Percentiles rank a stretch among this genome's conserved stretches.
phyloP scores from a whole-genome alignment of 2,888 invertebrate genomes.

The Himalopsyche kuldschensis region DNA sequence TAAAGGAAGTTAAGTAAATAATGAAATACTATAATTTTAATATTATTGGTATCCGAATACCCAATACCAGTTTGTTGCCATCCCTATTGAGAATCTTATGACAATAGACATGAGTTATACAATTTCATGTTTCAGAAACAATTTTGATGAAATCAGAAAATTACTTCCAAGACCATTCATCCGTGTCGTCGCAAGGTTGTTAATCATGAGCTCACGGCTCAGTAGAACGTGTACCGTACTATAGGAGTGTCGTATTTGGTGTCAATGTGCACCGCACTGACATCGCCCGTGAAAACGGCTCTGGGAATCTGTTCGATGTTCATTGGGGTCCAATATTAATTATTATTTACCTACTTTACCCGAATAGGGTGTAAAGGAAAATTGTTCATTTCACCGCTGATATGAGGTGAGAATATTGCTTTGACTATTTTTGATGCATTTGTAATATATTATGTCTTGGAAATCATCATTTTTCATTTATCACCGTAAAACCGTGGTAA shows the following conservation, averaged over 20 bases:
- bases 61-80: no score
- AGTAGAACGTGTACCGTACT: background rate
- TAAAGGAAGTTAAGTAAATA: no score
- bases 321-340: background rate
- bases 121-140: background rate
- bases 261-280: background rate
- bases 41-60: no score
- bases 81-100: background rate
- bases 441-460: no score
- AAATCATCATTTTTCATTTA: no score
- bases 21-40: no score
- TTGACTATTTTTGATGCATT: no score
- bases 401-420: no score
- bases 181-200: background rate
- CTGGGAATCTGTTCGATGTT: background rate
- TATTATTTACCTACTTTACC: background rate
- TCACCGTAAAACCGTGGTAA: no score
- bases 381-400: background rate
- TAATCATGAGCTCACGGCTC: background rate
- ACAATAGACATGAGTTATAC: background rate
- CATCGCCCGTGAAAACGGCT: background rate
- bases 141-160: background rate
- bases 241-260: background rate
- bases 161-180: background rate
- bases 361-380: background rate